These are phyloP conservation scores for Dendronephthya gigantea DNA, from an alignment of 64 coral and sea anemone genomes.

Conservation along the genomic window DNA sequence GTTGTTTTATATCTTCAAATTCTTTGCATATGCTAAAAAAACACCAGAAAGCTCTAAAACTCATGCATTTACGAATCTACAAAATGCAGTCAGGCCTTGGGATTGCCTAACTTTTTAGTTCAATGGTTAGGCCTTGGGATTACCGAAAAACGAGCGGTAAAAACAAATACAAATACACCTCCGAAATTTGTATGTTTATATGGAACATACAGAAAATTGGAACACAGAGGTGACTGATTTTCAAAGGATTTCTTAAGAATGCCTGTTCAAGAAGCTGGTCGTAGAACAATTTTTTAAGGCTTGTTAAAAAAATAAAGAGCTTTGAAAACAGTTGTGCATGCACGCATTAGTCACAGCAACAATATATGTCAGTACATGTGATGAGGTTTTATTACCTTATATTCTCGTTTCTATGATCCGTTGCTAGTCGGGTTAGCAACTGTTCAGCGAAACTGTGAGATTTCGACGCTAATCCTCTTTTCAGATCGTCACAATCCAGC, in stretches of 20 bases:
- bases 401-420: conserved; percentile 85
- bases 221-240: too few species aligned
- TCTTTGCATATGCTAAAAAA: conserved; percentile 67
- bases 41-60: not conserved
- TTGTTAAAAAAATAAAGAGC: too few species aligned
- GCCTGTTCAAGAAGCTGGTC: too few species aligned
- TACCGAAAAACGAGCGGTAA: too few species aligned
- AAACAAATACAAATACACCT: too few species aligned
- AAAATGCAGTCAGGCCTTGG: not conserved
- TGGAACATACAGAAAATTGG: too few species aligned
- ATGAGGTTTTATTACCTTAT: conserved; percentile 36
- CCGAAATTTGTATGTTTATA: too few species aligned
- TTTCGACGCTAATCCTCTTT: conserved; percentile 84
- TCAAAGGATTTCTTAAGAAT: too few species aligned
- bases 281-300: too few species aligned
- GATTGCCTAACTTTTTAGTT: not conserved
- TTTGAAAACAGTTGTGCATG: too few species aligned
- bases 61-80: not conserved
- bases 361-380: too few species aligned
- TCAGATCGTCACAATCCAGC: conserved; percentile 93
- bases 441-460: conserved; percentile 87
- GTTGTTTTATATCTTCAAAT: conserved; percentile 70
- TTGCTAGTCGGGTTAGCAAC: conserved; percentile 65
- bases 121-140: not conserved
- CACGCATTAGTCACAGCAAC: too few species aligned